Evolutionary conservation across 2,797 vertebrate species (phyloP), one percentile per base, ranked within the genome.

Genomic region (Gobionotothen gibberifrons): DNA sequence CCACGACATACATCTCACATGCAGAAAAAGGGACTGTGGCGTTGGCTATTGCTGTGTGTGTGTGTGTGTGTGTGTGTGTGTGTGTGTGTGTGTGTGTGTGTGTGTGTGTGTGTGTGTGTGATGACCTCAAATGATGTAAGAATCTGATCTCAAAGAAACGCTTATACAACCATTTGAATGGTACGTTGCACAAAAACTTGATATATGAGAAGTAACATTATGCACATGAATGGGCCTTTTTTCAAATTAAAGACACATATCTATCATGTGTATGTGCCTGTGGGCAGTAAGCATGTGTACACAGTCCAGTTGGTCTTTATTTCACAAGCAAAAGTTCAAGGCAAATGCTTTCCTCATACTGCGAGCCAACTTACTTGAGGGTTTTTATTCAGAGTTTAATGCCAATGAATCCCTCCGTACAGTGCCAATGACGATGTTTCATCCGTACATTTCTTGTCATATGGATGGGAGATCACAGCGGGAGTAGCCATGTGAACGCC

Each of bases 101-200:
- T 26, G 3, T 26, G 3, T 54, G 40, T 52, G 48, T 42, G 69
- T 48, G 64, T 53, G 3, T 21, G 54, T 22, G 22, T 3, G 22
- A 72, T 58, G 72, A 83, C 63, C 62, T 85, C 60, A 62, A 78
- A 51, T 9, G 17, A 74, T 73, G 40, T 49, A 52, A 63, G 0
- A 52, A 68, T 70, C 36, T 46, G 49, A 54, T 70, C 26, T 21
- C 21, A 69, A 66, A 73, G 64, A 61, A 67, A 32, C 65, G n/a
- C 57, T 74, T 65, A 67, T 69, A 26, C 58, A 75, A 81, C 29
- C 9, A 0, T 53, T 61, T 61, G 49, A 69, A 69, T 65, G 48
- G 43, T 61, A 52, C 53, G 46, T 61, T 8, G 29, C 40, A 57
- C 16, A 58, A 44, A 63, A 56, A 46, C 22, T 22, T 51, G 58